These are phyloP conservation scores for Venustaconcha ellipsiformis DNA, from an alignment of 1,140 invertebrate genomes.

Conservation along the genomic window DNA sequence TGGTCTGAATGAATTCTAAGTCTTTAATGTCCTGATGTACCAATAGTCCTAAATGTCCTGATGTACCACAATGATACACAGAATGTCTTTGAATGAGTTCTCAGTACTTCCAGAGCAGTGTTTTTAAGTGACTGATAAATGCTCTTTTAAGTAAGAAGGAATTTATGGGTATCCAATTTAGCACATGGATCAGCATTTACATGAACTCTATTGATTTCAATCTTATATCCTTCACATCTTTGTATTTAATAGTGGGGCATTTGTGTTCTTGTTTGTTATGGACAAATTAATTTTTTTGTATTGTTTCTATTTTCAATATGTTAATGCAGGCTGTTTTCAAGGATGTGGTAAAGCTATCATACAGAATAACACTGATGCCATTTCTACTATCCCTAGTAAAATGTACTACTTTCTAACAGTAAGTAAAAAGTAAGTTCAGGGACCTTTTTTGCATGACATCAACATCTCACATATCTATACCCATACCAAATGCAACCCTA, in stretches of 20 bases:
- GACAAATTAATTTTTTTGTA: neutral
- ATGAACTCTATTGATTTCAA: neutral
- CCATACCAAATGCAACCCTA: neutral
- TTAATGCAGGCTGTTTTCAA: constrained; percentile 2
- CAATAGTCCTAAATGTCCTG: too few relatives aligned
- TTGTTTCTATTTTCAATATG: neutral
- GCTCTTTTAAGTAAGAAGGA: too few relatives aligned
- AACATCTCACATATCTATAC: constrained; percentile 17
- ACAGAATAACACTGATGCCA: constrained; percentile 5
- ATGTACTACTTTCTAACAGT: constrained; percentile 12
- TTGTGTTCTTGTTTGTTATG: too few relatives aligned
- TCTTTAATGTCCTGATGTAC: too few relatives aligned
- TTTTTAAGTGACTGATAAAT: too few relatives aligned
- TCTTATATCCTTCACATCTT: neutral
- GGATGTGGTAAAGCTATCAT: constrained; percentile 11
- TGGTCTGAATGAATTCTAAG: too few relatives aligned
- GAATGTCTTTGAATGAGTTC: too few relatives aligned
- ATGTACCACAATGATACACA: too few relatives aligned
- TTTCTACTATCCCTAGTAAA: neutral
- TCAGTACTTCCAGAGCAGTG: too few relatives aligned
- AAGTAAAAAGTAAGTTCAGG: constrained; percentile 17
- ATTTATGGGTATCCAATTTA: too few relatives aligned
- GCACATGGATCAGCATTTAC: constrained; percentile 5
- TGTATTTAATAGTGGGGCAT: too few relatives aligned
- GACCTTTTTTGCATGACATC: constrained; percentile 12